Evolutionary conservation across 2,113 vertebrate genomes (phyloP).

Genomic region (Phaethon lepturus): DNA sequence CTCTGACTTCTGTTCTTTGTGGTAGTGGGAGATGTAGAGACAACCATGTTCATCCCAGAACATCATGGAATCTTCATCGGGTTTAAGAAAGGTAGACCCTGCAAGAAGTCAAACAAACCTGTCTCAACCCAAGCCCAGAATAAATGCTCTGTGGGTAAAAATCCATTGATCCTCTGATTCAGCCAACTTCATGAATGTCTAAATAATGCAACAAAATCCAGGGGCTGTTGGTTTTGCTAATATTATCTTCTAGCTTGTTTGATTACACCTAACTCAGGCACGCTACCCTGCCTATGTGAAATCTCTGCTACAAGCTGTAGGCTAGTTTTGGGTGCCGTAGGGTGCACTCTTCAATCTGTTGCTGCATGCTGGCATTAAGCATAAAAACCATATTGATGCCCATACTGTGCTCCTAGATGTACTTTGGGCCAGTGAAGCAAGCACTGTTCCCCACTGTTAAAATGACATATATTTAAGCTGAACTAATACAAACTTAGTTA

Average conservation of each 20-base stretch:
- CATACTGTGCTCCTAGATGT: background rate
- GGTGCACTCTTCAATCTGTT: background rate
- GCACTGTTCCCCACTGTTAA: background rate
- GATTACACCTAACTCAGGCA: accelerated
- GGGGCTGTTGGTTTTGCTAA: background rate
- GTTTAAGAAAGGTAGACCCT: background rate
- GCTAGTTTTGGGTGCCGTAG: background rate
- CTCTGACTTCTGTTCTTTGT: background rate
- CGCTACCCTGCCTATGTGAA: background rate
- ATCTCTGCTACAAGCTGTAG: background rate
- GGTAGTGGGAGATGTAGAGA: background rate
- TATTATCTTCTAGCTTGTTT: background rate
- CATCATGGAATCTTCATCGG: background rate
- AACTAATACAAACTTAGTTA: background rate
- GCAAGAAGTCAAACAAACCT: background rate
- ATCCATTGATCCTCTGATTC: background rate
- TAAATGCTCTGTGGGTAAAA: background rate
- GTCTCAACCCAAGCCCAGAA: background rate
- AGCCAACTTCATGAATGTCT: background rate
- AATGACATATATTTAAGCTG: background rate
- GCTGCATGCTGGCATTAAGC: background rate
- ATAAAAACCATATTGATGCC: background rate
- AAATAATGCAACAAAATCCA: background rate
- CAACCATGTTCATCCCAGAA: background rate
- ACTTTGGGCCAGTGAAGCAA: background rate